Conservation (phyloP, 2,797 vertebrate genomes). For the Chloroceryle amazona region DNA sequence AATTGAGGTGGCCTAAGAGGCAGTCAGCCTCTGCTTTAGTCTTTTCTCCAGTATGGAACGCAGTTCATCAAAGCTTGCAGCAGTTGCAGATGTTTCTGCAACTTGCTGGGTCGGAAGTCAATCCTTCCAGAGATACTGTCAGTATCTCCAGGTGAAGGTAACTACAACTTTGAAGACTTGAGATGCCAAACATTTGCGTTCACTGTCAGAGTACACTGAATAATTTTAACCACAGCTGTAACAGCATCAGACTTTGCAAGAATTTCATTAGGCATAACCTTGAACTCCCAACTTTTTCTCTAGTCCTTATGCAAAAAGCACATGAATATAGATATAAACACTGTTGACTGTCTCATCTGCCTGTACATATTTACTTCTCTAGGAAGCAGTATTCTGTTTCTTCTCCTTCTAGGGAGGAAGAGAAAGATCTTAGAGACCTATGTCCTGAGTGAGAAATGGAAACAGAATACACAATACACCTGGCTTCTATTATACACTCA, state of each 20-base stretch:
- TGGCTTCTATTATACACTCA: neutral
- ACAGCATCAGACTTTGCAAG: neutral
- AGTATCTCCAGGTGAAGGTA: neutral
- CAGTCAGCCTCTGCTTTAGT: neutral
- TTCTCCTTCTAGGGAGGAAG: neutral
- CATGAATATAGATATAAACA: neutral
- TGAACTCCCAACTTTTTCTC: neutral
- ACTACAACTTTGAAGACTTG: neutral
- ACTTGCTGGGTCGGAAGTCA: neutral
- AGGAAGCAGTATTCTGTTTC: neutral
- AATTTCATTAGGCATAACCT: neutral
- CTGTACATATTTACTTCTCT: neutral
- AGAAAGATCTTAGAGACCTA: neutral
- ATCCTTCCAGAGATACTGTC: neutral
- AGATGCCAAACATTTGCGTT: neutral
- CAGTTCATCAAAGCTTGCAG: neutral
- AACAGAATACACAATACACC: neutral
- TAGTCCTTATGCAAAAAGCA: neutral
- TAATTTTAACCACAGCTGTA: neutral
- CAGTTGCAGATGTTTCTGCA: neutral
- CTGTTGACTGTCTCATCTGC: neutral
- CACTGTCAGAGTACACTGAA: neutral
- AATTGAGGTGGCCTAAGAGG: fast-evolving
- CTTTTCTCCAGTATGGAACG: neutral
- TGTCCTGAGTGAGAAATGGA: neutral